These are phyloP conservation scores for Phylloscopus trochilus DNA, from an alignment of 2,113 vertebrate species.

Conservation along the genomic window DNA sequence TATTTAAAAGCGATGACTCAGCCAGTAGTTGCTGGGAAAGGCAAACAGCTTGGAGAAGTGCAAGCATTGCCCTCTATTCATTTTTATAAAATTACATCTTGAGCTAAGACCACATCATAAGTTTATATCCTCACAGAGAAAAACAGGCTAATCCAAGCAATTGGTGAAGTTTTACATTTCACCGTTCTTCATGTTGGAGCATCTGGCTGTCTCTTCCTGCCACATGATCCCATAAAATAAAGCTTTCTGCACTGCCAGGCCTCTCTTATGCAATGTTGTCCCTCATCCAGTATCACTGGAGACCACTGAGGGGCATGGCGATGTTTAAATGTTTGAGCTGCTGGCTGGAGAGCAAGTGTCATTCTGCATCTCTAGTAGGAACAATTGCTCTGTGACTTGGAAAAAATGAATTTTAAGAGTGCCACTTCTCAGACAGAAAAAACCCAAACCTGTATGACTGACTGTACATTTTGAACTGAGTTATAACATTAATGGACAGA, in stretches of 20 bases:
- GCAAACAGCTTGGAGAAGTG: background rate
- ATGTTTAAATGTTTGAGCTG: background rate
- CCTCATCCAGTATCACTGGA: background rate
- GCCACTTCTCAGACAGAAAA: background rate
- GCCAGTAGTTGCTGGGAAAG: background rate
- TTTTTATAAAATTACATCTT: background rate
- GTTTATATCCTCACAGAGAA: background rate
- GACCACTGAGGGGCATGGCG: fast-evolving
- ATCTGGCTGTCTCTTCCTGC: background rate
- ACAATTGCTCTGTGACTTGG: background rate
- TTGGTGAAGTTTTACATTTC: background rate
- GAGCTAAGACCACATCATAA: background rate
- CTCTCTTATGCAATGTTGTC: fast-evolving
- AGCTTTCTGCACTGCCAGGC: background rate
- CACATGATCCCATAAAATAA: background rate
- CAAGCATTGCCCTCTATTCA: background rate
- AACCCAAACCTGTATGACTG: fast-evolving
- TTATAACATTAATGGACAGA: background rate
- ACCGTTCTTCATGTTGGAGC: background rate
- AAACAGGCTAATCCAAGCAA: background rate
- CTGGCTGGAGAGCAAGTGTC: background rate
- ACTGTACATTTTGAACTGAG: background rate
- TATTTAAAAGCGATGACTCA: background rate
- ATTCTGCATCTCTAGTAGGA: background rate
- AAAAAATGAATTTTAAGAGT: background rate